Conservation (phyloP, 2,113 vertebrate species). For the Callorhinus ursinus region DNA sequence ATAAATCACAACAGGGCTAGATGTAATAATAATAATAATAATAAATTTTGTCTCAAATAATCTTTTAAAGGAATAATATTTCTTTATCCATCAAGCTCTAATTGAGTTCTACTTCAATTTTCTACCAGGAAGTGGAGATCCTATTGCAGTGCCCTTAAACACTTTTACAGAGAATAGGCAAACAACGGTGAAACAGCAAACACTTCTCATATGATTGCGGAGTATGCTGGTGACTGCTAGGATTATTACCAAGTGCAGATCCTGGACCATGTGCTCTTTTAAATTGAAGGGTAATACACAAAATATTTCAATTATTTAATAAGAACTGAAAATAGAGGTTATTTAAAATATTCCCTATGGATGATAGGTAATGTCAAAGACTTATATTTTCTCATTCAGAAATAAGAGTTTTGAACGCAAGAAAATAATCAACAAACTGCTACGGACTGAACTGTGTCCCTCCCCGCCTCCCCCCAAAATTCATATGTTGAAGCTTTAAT, state of each 20-base stretch:
- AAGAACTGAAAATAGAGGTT: not conserved
- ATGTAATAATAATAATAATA: not conserved
- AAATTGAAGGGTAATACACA: not conserved
- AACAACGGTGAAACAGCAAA: not conserved
- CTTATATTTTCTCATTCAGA: not conserved
- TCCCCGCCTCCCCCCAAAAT: not conserved
- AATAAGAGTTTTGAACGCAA: not conserved
- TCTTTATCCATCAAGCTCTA: not conserved
- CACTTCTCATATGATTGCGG: not conserved
- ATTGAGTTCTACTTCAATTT: not conserved
- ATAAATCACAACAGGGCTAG: not conserved
- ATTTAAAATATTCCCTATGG: slow-evolving; percentile 19
- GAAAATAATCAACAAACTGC: not conserved
- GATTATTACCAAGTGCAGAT: not conserved
- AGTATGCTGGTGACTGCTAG: not conserved
- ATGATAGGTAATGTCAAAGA: not conserved
- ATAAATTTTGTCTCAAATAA: not conserved
- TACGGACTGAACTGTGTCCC: not conserved
- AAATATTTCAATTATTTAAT: not conserved
- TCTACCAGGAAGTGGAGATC: slow-evolving; percentile 18
- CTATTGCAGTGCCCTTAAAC: not conserved
- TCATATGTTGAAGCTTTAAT: not conserved
- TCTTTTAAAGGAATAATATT: slow-evolving; percentile 24
- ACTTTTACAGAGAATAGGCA: not conserved
- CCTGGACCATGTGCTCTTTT: not conserved